These are phyloP conservation scores for Henicopernis longicauda DNA, from an alignment of 2,113 vertebrate genomes.

Conservation along the genomic window DNA sequence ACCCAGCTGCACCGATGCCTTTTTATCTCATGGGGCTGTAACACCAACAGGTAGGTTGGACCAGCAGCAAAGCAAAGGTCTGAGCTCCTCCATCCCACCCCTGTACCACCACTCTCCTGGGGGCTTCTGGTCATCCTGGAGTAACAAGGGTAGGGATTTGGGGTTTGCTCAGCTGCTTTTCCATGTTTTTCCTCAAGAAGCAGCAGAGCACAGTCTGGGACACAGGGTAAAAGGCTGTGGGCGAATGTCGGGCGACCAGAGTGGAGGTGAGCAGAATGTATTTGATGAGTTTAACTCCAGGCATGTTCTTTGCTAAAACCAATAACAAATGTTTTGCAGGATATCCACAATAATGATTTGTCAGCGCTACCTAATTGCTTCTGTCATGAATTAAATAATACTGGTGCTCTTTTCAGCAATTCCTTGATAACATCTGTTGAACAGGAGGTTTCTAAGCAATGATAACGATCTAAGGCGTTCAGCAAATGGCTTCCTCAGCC, in stretches of 20 bases:
- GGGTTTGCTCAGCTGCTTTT: not conserved
- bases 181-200: not conserved
- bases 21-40: not conserved
- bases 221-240: not conserved
- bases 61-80: fast-evolving
- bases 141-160: not conserved
- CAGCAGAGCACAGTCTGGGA: not conserved
- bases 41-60: fast-evolving
- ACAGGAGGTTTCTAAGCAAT: not conserved
- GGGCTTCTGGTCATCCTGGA: not conserved
- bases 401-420: not conserved
- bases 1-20: not conserved
- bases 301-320: not conserved
- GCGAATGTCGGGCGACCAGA: fast-evolving
- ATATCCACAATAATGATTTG: not conserved
- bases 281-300: not conserved
- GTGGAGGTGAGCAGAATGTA: not conserved
- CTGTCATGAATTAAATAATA: not conserved
- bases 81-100: not conserved
- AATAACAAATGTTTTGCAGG: not conserved
- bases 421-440: not conserved
- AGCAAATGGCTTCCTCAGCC: not conserved
- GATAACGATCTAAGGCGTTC: not conserved
- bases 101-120: fast-evolving
- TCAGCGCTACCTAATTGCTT: not conserved